Evolutionary conservation across 2,797 vertebrate genomes (phyloP).

Genomic region (Phoeniculus purpureus): DNA sequence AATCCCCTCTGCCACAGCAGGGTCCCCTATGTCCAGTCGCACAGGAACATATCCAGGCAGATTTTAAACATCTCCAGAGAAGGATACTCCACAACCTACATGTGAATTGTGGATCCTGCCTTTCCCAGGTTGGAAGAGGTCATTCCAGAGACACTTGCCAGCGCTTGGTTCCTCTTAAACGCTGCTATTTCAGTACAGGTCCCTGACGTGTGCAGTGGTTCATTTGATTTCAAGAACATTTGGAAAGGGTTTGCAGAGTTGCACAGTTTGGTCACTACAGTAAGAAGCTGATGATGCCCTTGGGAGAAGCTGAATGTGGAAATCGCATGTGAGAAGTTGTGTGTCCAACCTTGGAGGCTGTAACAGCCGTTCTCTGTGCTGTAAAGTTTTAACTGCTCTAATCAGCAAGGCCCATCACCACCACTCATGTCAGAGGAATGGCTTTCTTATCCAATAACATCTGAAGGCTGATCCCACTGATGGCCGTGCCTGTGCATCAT

Average conservation of each 20-base stretch:
- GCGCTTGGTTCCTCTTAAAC: slow-evolving; percentile 43
- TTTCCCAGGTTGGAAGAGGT: slow-evolving; percentile 3
- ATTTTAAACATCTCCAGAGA: too few relatives aligned
- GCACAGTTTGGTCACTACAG: slow-evolving; percentile 54
- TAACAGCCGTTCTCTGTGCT: background rate
- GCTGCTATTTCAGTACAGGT: slow-evolving; percentile 52
- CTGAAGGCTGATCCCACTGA: slow-evolving; percentile 10
- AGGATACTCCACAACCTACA: background rate
- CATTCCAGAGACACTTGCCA: slow-evolving; percentile 41
- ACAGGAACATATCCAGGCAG: too few relatives aligned
- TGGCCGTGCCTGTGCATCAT: background rate
- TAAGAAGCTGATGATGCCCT: slow-evolving; percentile 55
- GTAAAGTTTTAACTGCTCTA: slow-evolving; percentile 45
- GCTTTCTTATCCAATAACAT: background rate
- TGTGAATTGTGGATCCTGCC: background rate
- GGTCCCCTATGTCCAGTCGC: too few relatives aligned
- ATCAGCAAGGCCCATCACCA: slow-evolving; percentile 34
- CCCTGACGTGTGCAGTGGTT: slow-evolving; percentile 45
- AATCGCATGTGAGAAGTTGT: slow-evolving; percentile 45
- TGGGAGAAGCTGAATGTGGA: slow-evolving; percentile 51
- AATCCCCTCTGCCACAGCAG: too few relatives aligned
- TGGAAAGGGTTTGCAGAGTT: slow-evolving; percentile 67
- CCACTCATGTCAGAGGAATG: slow-evolving; percentile 30
- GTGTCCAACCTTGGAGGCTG: slow-evolving; percentile 31
- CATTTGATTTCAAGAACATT: slow-evolving; percentile 69